Percentiles rank a stretch among this genome's conserved stretches.
Conservation (phyloP, 64 coral and sea anemone genomes). For the Actinia equina region DNA sequence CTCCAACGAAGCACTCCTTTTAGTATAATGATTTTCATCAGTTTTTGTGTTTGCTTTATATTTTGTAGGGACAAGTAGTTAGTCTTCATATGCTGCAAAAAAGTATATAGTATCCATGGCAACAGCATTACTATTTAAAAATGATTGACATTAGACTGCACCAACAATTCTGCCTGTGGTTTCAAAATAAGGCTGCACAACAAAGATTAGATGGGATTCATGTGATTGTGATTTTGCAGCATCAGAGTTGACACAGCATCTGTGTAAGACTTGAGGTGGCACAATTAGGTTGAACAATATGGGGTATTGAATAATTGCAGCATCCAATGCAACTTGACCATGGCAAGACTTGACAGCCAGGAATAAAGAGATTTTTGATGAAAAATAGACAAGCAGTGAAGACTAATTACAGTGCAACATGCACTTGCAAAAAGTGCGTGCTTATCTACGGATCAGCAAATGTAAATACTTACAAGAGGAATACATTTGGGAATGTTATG, state of each 20-base stretch:
- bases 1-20: background rate
- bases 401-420: background rate
- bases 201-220: background rate
- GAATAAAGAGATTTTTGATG: background rate
- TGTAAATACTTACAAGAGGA: background rate
- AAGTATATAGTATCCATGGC: background rate
- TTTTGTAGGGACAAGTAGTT: constrained; percentile 5
- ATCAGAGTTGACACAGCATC: background rate
- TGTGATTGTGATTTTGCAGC: background rate
- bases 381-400: background rate
- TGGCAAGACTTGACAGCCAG: background rate
- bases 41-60: background rate
- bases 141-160: background rate
- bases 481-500: background rate
- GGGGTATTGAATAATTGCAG: background rate
- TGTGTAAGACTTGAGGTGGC: too few species aligned
- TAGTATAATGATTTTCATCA: background rate
- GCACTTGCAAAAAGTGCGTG: background rate
- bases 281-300: too few species aligned
- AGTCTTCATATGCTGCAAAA: background rate
- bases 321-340: background rate
- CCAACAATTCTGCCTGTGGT: background rate
- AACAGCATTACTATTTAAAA: background rate
- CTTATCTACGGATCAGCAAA: background rate
- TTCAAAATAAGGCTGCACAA: background rate